phyloP scores from a whole-genome alignment of 1,140 invertebrate species.

The Magallana angulata region DNA sequence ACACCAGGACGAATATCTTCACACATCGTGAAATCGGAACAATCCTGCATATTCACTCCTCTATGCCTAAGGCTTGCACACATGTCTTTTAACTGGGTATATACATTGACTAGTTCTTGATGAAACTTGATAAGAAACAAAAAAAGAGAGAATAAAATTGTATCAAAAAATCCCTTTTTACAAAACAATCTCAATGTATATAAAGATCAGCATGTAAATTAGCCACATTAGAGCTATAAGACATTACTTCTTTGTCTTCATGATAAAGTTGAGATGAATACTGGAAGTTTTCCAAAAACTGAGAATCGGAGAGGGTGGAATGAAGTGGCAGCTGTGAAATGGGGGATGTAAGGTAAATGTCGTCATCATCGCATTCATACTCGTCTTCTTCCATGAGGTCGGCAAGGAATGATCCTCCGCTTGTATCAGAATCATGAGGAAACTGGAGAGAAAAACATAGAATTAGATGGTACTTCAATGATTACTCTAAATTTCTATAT shows the following conservation, averaged over 20 bases:
- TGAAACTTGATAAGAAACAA: slow-evolving; percentile 43
- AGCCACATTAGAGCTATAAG: too few species aligned
- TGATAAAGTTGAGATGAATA: slow-evolving; percentile 31
- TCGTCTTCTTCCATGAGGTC: slow-evolving; percentile 18
- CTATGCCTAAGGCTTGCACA: slow-evolving; percentile 26
- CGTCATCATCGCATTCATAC: slow-evolving; percentile 23
- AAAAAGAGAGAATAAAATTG: neutral
- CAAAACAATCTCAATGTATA: too few species aligned
- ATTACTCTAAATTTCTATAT: too few species aligned
- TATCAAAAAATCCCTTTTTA: too few species aligned
- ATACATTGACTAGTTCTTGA: slow-evolving; percentile 50
- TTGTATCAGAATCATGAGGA: neutral
- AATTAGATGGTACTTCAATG: neutral
- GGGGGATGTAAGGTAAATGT: slow-evolving; percentile 4
- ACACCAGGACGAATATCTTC: slow-evolving; percentile 38
- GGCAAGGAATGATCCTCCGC: neutral
- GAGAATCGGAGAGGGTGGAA: neutral
- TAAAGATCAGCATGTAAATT: too few species aligned
- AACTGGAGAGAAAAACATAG: neutral
- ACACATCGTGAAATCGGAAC: neutral
- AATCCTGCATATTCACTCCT: neutral
- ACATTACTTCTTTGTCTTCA: neutral
- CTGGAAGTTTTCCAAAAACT: slow-evolving; percentile 19
- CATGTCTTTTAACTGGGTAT: slow-evolving; percentile 48
- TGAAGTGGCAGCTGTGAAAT: neutral